Evolutionary conservation across 1,140 invertebrate species (phyloP), one percentile per base, ranked within the genome.

Genomic region (Harpegnathos saltator): DNA sequence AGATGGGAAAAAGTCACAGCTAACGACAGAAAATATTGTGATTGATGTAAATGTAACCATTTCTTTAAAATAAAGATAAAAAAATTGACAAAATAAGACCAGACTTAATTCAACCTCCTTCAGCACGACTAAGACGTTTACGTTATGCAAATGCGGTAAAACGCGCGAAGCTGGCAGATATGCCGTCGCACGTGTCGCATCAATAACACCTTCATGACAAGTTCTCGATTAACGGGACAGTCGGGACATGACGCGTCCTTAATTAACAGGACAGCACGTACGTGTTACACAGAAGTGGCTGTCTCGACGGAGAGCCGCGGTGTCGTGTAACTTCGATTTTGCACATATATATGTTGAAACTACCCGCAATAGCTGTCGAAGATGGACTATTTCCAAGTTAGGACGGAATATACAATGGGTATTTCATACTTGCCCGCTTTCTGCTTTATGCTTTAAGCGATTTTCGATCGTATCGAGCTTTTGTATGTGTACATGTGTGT

Each of bases 161-260:
- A 63, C n/a, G 7, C n/a, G 7, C 19, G 22, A 4, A 9, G 24
- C 29, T 7, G 12, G 3, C 15, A 54, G 15, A 44, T 1, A 14
- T 15, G 22, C 19, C 15, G 15, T n/a, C 11, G 29, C 62, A 56
- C 61, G 59, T 77, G 62, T 65, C n/a, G 58, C n/a, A 9, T 15
- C 61, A 63, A 52, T 61, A 48, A 11, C 24, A 9, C 11, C 26
- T 22, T 65, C 29, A 52, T 77, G 19, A 66, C 29, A 66, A 77
- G 62, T 66, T 12, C 26, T 66, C 54, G 65, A 77, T 77, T 75
- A 75, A 75, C 24, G 26, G 26, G 61, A 65, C 44, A 65, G 26
- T 26, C 9, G 26, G 5, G 9, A 77, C 48, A n/a, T 54, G 19
- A 44, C 19, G 62, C 19, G 62, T 33, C 44, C 26, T 66, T 66